A percentile compares a stretch with the other conserved stretches of the same genome.
Evolutionary conservation across 2,888 invertebrate species (phyloP).

Genomic region (Sabellastarte sp.): DNA sequence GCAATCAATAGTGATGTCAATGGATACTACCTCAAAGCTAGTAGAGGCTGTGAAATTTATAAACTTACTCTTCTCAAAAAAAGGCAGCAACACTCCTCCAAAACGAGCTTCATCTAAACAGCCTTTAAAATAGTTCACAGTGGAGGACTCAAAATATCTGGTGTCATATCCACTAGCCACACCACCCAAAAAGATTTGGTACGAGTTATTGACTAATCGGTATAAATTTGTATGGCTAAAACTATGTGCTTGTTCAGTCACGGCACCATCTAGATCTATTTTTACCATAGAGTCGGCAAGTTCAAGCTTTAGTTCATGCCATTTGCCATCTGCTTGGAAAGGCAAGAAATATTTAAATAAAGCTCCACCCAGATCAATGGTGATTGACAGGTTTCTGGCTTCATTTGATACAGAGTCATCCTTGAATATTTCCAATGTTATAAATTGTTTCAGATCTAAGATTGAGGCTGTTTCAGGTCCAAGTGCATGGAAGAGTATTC

Average conservation of each 20-base stretch:
- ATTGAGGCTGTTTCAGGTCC: too few relatives aligned
- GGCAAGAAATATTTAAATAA: too few relatives aligned
- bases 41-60: slow-evolving; percentile 12
- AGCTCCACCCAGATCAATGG: too few relatives aligned
- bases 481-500: slow-evolving; percentile 10
- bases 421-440: slow-evolving; percentile 30
- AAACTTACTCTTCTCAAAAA: slow-evolving; percentile 60
- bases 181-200: not conserved
- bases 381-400: not conserved
- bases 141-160: too few relatives aligned
- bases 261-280: not conserved
- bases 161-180: not conserved
- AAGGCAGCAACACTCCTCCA: slow-evolving; percentile 79
- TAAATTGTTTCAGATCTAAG: not conserved
- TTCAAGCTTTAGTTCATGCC: not conserved
- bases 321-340: slow-evolving; percentile 2
- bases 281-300: not conserved
- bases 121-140: slow-evolving; percentile 66
- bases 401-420: not conserved
- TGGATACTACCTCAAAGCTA: slow-evolving; percentile 7
- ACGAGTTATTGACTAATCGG: not conserved
- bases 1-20: slow-evolving; percentile 25
- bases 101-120: slow-evolving; percentile 86
- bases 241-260: not conserved
- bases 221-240: not conserved